These are phyloP conservation scores for Exaiptasia diaphana DNA, from an alignment of 64 coral and sea anemone species.

Conservation along the genomic window DNA sequence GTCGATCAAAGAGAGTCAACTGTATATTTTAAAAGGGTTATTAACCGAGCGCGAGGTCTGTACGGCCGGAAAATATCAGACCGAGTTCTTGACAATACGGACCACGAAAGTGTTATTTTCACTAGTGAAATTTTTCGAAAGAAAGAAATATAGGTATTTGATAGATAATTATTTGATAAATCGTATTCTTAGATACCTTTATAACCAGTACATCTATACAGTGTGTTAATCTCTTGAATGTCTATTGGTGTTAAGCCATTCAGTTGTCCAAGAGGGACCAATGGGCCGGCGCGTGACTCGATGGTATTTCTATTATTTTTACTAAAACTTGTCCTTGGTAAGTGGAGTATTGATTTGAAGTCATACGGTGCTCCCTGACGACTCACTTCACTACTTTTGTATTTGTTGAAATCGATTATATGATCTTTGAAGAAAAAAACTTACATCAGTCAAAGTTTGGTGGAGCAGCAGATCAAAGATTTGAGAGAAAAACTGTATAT, in stretches of 20 bases:
- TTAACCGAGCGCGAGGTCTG: no score
- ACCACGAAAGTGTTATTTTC: neutral
- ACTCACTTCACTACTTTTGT: conserved; percentile 17
- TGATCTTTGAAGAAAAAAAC: neutral
- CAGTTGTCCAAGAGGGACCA: conserved; percentile 6
- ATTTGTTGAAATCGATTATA: conserved; percentile 5
- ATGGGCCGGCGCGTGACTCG: conserved; percentile 24
- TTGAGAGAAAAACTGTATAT: no score
- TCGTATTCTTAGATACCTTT: neutral
- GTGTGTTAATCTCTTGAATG: conserved; percentile 24
- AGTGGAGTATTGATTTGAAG: conserved; percentile 24
- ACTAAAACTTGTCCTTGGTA: conserved; percentile 13
- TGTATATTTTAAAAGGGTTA: no score
- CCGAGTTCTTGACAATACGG: neutral
- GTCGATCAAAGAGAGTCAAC: no score
- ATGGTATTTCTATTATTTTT: conserved; percentile 14
- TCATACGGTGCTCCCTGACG: conserved; percentile 38
- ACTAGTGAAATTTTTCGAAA: no score
- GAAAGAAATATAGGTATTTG: no score
- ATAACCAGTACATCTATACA: conserved; percentile 18
- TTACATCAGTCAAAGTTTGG: neutral
- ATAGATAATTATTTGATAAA: neutral
- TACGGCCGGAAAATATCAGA: no score
- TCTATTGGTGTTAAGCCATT: conserved; percentile 11
- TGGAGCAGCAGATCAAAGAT: no score